phyloP scores from a whole-genome alignment of 2,888 invertebrate species.

The Microlaimidae sp. region DNA sequence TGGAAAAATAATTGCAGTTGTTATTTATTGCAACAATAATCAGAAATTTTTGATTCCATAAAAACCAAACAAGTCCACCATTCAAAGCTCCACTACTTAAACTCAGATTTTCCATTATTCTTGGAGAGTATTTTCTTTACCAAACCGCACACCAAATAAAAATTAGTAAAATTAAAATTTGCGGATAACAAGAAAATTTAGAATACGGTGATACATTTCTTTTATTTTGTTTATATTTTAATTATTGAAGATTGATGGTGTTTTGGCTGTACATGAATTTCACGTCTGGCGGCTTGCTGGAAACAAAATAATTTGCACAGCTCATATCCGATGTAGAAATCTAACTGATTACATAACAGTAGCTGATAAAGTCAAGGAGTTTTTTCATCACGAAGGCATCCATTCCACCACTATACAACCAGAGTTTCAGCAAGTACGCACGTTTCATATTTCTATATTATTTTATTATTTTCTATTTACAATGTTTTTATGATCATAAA shows the following conservation, averaged over 20 bases:
- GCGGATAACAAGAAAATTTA: conserved; percentile 2
- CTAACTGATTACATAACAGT: conserved; percentile 38
- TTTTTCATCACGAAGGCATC: conserved; percentile 42
- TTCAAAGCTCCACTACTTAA: background rate
- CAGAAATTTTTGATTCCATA: too few species aligned
- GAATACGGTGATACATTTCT: background rate
- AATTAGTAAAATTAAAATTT: conserved; percentile 16
- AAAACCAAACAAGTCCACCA: background rate
- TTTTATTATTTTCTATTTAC: too few species aligned
- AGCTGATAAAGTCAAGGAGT: conserved; percentile 36
- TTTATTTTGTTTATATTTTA: background rate
- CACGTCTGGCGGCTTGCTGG: conserved; percentile 42
- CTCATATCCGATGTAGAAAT: conserved; percentile 38
- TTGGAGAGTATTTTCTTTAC: too few species aligned
- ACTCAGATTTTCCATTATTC: too few species aligned
- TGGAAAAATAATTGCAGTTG: too few species aligned
- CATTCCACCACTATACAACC: conserved; percentile 44
- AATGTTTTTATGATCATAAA: too few species aligned
- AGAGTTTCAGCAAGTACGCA: conserved; percentile 35
- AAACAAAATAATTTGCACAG: conserved; percentile 34
- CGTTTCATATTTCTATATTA: too few species aligned
- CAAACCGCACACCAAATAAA: too few species aligned
- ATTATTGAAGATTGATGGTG: conserved; percentile 36
- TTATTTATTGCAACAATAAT: too few species aligned
- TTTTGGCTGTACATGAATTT: conserved; percentile 40